phyloP scores from a whole-genome alignment of 2,113 vertebrate genomes.

The Chitala chitala region DNA sequence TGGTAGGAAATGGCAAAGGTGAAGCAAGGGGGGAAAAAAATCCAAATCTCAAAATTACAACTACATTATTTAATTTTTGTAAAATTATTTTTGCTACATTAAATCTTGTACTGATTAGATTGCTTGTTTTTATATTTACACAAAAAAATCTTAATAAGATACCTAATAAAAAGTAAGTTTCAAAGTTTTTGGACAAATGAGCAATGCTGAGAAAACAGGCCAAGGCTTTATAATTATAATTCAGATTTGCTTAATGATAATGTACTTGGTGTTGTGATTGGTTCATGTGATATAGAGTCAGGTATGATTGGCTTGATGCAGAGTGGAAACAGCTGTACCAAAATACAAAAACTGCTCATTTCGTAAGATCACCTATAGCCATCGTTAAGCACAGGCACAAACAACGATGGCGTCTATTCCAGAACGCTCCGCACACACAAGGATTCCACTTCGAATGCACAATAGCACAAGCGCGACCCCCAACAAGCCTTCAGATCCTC shows the following conservation, averaged over 20 bases:
- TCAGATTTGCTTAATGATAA: constrained; percentile 38
- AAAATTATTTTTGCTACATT: not conserved
- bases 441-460: no score
- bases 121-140: not conserved
- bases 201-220: constrained; percentile 34
- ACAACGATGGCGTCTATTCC: not conserved
- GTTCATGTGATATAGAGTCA: constrained; percentile 48
- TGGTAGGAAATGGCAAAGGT: not conserved
- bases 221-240: constrained; percentile 40
- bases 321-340: no score
- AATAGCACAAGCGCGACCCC: not conserved
- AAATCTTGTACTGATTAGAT: not conserved
- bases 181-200: not conserved
- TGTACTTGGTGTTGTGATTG: constrained; percentile 51
- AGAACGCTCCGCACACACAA: not conserved
- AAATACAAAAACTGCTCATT: no score
- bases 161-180: not conserved
- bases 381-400: not conserved
- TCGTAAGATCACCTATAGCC: no score
- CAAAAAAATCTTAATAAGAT: not conserved
- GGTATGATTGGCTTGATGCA: constrained; percentile 55
- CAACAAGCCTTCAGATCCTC: not conserved
- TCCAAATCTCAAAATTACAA: no score
- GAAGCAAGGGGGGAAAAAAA: not conserved
- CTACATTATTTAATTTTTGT: no score